phyloP scores from a whole-genome alignment of 2,888 invertebrate species.

The Eutolmus rufibarbis region DNA sequence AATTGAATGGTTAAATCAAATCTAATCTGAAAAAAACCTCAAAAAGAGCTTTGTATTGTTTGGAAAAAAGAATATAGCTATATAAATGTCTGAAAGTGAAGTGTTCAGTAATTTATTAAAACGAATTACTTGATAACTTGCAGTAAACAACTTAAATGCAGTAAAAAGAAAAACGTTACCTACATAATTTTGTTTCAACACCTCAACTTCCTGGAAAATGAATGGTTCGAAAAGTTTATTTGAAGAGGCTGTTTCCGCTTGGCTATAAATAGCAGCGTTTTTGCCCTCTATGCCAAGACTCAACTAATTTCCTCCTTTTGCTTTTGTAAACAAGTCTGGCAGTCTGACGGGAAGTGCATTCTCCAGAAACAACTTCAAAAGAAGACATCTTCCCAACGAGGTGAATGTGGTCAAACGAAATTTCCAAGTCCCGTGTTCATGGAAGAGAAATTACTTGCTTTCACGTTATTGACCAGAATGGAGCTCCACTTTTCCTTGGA shows the following conservation, averaged over 20 bases:
- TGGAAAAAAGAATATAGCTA: no score
- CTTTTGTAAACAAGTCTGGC: neutral
- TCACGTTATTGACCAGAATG: slow-evolving; percentile 22
- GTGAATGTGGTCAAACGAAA: neutral
- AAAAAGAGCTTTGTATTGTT: no score
- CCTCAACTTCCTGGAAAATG: neutral
- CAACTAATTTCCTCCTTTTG: neutral
- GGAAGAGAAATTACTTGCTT: neutral
- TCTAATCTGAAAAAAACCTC: no score
- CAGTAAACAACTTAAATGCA: no score
- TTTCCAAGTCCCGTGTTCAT: neutral
- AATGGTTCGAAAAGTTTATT: neutral
- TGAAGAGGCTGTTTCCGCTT: neutral
- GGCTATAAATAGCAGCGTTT: neutral
- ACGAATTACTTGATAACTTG: no score
- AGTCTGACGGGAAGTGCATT: neutral
- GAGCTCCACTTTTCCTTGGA: neutral
- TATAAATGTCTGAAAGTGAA: no score
- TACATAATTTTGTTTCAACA: neutral
- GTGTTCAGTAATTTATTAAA: no score
- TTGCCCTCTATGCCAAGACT: neutral
- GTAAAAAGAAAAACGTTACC: no score
- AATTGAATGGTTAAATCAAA: no score
- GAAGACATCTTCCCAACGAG: neutral
- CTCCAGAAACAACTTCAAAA: neutral